phyloP scores from a whole-genome alignment of 2,888 invertebrate genomes.

The Schizaphis graminum region DNA sequence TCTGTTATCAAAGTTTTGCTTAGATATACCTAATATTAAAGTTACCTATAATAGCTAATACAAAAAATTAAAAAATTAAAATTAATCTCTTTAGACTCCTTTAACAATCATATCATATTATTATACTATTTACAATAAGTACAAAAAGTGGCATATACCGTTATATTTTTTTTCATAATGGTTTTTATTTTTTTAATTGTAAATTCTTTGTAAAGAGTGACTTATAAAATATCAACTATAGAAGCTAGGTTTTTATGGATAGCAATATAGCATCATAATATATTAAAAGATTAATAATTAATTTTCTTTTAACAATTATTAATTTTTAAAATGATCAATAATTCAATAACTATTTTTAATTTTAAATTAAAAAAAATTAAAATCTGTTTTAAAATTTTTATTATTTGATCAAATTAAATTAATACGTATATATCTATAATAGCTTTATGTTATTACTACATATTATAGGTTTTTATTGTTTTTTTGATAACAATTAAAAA shows the following conservation, averaged over 20 bases:
- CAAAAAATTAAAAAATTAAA: background rate
- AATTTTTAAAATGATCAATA: background rate
- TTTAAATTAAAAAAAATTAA: background rate
- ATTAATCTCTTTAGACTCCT: background rate
- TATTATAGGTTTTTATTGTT: slow-evolving; percentile 3
- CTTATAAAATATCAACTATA: background rate
- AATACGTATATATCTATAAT: background rate
- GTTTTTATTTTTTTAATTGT: too few relatives aligned
- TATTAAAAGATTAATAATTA: background rate
- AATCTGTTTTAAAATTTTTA: background rate
- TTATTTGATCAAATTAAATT: background rate
- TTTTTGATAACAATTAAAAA: background rate
- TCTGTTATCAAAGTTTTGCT: background rate
- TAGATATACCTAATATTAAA: too few relatives aligned
- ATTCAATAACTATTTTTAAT: background rate
- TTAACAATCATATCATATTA: background rate
- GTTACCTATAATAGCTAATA: too few relatives aligned
- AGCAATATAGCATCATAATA: background rate
- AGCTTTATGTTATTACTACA: background rate
- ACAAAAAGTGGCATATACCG: too few relatives aligned
- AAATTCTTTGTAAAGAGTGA: too few relatives aligned
- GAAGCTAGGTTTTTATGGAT: background rate
- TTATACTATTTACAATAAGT: background rate
- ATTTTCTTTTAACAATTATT: background rate
- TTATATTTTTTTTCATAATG: too few relatives aligned